Evolutionary conservation across 2,113 vertebrate genomes (phyloP).

Genomic region (Ursus arctos): DNA sequence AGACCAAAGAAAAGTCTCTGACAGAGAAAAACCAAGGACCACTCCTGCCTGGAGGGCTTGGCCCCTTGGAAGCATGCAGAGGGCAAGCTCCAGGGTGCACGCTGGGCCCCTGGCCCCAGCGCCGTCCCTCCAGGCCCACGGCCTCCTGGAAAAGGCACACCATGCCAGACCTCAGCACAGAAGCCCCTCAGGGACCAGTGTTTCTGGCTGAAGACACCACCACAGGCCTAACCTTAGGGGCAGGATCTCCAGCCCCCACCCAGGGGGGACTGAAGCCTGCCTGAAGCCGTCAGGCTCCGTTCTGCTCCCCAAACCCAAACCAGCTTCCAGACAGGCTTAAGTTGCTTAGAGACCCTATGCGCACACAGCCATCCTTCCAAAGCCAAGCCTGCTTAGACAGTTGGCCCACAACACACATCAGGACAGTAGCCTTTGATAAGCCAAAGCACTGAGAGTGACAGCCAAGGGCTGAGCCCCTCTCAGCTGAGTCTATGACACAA

Average conservation of each 20-base stretch:
- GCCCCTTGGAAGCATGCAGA: fast-evolving
- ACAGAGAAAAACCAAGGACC: background rate
- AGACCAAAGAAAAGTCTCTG: background rate
- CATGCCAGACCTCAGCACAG: background rate
- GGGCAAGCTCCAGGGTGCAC: fast-evolving
- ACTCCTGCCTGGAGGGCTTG: background rate
- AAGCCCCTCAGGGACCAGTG: fast-evolving
- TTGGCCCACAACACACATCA: background rate
- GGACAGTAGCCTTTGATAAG: fast-evolving
- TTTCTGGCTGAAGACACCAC: background rate
- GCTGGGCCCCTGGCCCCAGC: fast-evolving
- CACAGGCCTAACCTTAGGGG: fast-evolving
- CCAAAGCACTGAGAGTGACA: background rate
- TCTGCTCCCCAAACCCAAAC: background rate
- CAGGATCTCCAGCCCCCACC: background rate
- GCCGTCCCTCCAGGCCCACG: fast-evolving
- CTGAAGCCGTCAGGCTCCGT: fast-evolving
- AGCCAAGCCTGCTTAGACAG: fast-evolving
- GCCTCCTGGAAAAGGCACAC: background rate
- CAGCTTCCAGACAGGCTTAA: background rate
- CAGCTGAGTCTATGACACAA: fast-evolving
- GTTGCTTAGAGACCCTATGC: background rate
- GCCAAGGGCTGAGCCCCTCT: background rate
- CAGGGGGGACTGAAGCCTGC: fast-evolving
- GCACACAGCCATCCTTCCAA: background rate